These are phyloP conservation scores for Gymnoscopelus braueri DNA, from an alignment of 2,797 vertebrate species.

Conservation along the genomic window DNA sequence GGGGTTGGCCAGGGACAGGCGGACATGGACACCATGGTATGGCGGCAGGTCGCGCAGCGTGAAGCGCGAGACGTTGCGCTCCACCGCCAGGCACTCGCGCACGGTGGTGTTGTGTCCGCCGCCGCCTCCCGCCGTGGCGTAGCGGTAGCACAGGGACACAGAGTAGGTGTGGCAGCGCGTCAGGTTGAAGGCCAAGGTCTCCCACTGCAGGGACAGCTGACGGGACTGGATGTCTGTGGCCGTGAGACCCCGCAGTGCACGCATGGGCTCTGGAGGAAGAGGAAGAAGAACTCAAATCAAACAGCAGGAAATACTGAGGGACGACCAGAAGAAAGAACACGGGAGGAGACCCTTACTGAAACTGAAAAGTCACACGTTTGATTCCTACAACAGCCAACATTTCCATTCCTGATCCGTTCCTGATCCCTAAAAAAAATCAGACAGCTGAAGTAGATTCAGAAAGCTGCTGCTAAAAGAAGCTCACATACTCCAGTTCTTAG, in stretches of 20 bases:
- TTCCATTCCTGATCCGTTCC: too few relatives aligned
- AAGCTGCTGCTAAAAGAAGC: too few relatives aligned
- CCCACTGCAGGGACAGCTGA: conserved; percentile 95
- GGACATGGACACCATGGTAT: conserved; percentile 89
- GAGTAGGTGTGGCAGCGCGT: conserved; percentile 96
- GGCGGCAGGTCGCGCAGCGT: conserved; percentile 93
- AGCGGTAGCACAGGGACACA: conserved; percentile 92
- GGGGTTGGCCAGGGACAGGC: conserved; percentile 90
- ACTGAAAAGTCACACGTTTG: too few relatives aligned
- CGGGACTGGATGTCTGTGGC: conserved; percentile 92
- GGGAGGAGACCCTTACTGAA: not conserved
- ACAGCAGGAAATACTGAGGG: too few relatives aligned
- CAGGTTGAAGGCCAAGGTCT: conserved; percentile 94
- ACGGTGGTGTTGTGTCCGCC: conserved; percentile 89
- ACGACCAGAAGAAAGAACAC: not conserved
- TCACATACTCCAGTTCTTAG: too few relatives aligned
- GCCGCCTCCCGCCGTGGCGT: conserved; percentile 83
- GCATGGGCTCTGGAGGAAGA: conserved; percentile 88
- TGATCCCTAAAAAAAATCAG: too few relatives aligned
- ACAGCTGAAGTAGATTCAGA: too few relatives aligned
- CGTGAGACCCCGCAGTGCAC: conserved; percentile 88
- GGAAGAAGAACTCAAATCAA: too few relatives aligned
- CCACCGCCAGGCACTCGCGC: conserved; percentile 92
- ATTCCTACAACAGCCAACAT: too few relatives aligned
- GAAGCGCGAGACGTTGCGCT: conserved; percentile 86